Percentiles rank a stretch among this genome's conserved stretches.
phyloP scores from a whole-genome alignment of 1,140 invertebrate species.

The Periplaneta americana region DNA sequence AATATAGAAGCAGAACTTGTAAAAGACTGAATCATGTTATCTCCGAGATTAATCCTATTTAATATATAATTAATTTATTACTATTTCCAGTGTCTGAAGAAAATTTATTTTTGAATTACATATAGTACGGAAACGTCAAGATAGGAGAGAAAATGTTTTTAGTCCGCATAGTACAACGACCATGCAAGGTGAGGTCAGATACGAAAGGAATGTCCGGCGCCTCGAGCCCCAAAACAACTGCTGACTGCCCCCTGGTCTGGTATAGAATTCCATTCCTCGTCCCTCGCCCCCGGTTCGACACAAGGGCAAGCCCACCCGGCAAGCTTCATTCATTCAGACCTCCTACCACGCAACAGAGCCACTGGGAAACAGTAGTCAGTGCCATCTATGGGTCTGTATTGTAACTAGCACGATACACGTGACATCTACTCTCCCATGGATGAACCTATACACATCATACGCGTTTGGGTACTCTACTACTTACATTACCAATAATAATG shows the following conservation, averaged over 20 bases:
- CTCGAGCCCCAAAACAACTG: constrained; percentile 14
- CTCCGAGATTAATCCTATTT: no score
- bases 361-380: neutral
- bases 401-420: neutral
- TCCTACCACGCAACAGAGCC: constrained; percentile 9
- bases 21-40: no score
- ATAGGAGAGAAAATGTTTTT: no score
- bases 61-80: no score
- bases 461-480: no score
- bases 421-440: no score
- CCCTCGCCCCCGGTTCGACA: constrained; percentile 1
- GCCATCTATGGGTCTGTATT: neutral
- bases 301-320: constrained; percentile 12
- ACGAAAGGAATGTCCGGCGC: constrained; percentile 19
- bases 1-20: no score
- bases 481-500: no score
- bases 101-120: no score
- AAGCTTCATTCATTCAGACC: constrained; percentile 19
- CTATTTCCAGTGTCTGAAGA: no score
- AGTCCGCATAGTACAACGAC: neutral
- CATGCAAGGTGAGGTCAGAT: constrained; percentile 18
- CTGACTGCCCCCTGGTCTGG: constrained; percentile 3
- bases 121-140: no score
- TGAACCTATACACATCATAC: no score
- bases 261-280: constrained; percentile 16